Conservation (phyloP, 2,888 invertebrate species). For the Trimorus sp. region DNA sequence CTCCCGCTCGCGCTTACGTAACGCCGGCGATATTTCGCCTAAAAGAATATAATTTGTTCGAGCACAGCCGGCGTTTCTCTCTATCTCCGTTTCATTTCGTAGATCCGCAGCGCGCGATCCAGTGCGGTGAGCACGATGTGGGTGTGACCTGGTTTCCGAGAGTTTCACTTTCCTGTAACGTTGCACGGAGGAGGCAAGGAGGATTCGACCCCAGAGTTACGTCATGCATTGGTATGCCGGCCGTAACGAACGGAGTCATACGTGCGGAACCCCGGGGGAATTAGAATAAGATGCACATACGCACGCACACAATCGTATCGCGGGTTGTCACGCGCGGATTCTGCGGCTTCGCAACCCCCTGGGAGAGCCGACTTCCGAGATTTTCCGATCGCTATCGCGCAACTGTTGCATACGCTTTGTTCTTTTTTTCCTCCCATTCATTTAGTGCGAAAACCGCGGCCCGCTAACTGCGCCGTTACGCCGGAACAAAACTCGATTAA, state of each 20-base stretch:
- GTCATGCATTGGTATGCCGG: conserved; percentile 80
- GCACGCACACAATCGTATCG: conserved; percentile 52
- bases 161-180: conserved; percentile 82
- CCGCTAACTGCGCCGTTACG: conserved; percentile 32
- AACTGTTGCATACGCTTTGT: conserved; percentile 57
- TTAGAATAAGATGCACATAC: conserved; percentile 67
- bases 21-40: conserved; percentile 27
- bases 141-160: conserved; percentile 82
- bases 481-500: conserved; percentile 46
- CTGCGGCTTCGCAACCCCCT: conserved; percentile 63
- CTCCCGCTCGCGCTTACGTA: conserved; percentile 2
- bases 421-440: conserved; percentile 51
- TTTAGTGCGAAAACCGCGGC: conserved; percentile 41
- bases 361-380: conserved; percentile 52
- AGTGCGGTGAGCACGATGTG: conserved; percentile 78
- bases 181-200: conserved; percentile 77
- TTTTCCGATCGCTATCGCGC: conserved; percentile 61
- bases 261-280: conserved; percentile 76
- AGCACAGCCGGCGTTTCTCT: conserved; percentile 50
- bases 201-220: conserved; percentile 78
- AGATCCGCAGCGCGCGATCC: conserved; percentile 68
- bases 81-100: conserved; percentile 65
- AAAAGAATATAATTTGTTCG: conserved; percentile 44
- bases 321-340: conserved; percentile 58
- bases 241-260: conserved; percentile 76